phyloP scores from a whole-genome alignment of 2,113 vertebrate genomes.

The Halcyon malimbica region DNA sequence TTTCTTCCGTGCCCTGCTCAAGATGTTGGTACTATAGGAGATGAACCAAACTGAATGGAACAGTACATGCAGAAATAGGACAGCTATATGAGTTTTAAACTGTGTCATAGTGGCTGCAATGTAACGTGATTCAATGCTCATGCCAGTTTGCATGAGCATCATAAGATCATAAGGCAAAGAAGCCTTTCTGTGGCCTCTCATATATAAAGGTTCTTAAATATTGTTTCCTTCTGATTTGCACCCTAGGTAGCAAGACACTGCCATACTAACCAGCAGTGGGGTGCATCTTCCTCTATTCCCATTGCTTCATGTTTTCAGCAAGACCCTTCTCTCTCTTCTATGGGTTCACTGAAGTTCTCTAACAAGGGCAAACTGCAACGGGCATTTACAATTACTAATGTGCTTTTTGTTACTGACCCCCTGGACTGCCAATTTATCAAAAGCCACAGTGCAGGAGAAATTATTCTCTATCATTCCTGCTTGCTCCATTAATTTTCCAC shows the following conservation, averaged over 20 bases:
- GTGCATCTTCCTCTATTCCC: background rate
- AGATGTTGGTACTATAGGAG: background rate
- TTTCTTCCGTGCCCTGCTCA: background rate
- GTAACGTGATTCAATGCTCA: background rate
- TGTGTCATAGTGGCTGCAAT: background rate
- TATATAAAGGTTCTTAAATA: background rate
- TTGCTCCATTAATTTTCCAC: conserved; percentile 27
- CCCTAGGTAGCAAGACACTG: background rate
- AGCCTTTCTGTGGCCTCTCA: background rate
- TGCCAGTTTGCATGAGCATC: background rate
- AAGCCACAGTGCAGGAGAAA: background rate
- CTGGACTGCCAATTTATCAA: background rate
- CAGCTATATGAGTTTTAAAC: background rate
- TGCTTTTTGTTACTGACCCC: background rate
- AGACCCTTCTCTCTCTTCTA: background rate
- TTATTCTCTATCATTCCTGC: background rate
- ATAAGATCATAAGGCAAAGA: background rate
- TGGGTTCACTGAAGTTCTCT: background rate
- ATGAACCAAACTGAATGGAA: background rate
- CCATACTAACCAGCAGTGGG: background rate
- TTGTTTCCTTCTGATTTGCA: background rate
- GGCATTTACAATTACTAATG: background rate
- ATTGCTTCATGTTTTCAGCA: background rate
- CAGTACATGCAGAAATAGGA: background rate
- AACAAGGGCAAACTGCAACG: background rate